Percentiles rank a stretch among this genome's conserved stretches.
phyloP scores from a whole-genome alignment of 1,140 invertebrate genomes.

The Thaumetopoea pityocampa region DNA sequence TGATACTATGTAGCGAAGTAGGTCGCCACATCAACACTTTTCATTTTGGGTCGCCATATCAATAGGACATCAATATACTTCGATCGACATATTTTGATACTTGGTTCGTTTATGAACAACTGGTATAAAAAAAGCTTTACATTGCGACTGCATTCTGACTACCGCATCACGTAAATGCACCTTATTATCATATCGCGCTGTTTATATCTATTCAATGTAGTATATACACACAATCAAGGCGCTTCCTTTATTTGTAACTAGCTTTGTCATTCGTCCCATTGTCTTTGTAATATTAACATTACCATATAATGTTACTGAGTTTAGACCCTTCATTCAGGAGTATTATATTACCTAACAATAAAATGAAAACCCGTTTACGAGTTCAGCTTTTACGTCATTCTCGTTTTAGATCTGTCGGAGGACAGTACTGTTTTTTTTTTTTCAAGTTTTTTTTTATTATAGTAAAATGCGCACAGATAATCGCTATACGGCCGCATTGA shows the following conservation, averaged over 20 bases:
- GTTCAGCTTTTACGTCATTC: constrained; percentile 22
- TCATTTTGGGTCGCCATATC: too few species aligned
- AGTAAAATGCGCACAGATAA: constrained; percentile 29
- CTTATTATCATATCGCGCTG: constrained; percentile 10
- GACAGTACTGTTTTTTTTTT: constrained; percentile 17
- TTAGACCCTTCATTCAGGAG: constrained; percentile 22
- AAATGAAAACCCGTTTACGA: constrained; percentile 26
- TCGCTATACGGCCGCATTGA: constrained; percentile 8
- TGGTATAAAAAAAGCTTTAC: not conserved
- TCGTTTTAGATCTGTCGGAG: constrained; percentile 15
- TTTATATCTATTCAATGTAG: constrained; percentile 15
- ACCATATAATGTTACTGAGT: constrained; percentile 21
- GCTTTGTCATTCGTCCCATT: constrained; percentile 15
- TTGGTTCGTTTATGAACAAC: too few species aligned
- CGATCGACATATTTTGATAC: too few species aligned
- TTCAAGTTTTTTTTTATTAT: constrained; percentile 21
- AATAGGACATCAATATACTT: too few species aligned
- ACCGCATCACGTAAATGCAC: constrained; percentile 9
- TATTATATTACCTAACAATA: constrained; percentile 25
- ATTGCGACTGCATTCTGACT: too few species aligned
- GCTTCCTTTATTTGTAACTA: constrained; percentile 13
- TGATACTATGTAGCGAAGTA: too few species aligned
- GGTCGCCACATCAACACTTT: too few species aligned
- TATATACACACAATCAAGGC: constrained; percentile 10
- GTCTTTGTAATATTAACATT: constrained; percentile 18